phyloP scores from a whole-genome alignment of 2,888 invertebrate genomes.

The Euclidia mi region DNA sequence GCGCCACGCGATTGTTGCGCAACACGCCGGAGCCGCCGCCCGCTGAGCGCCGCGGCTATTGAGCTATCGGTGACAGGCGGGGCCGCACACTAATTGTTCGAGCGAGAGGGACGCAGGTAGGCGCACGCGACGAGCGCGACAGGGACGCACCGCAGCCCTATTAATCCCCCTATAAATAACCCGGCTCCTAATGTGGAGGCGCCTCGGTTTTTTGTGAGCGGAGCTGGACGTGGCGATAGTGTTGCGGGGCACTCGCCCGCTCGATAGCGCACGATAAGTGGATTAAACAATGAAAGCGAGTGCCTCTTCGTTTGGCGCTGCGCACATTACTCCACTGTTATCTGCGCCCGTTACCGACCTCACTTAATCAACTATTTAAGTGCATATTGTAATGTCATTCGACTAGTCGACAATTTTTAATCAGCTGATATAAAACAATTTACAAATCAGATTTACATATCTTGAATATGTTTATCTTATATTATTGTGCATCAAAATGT shows the following conservation, averaged over 20 bases:
- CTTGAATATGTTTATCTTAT: neutral
- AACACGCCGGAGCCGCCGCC: slow-evolving; percentile 23
- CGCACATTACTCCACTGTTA: slow-evolving; percentile 7
- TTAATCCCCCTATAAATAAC: slow-evolving; percentile 83
- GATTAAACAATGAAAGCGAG: slow-evolving; percentile 41
- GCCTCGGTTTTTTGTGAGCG: slow-evolving; percentile 76
- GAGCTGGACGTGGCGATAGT: slow-evolving; percentile 66
- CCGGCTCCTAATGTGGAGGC: slow-evolving; percentile 80
- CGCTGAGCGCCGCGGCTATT: slow-evolving; percentile 40
- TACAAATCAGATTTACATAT: neutral
- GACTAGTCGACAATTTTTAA: neutral
- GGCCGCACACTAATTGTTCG: slow-evolving; percentile 71
- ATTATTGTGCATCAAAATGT: neutral
- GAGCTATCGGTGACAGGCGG: slow-evolving; percentile 65
- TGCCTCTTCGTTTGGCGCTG: neutral
- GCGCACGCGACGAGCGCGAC: slow-evolving; percentile 35
- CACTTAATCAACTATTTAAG: slow-evolving; percentile 13
- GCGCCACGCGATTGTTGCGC: slow-evolving; percentile 36
- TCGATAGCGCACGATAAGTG: slow-evolving; percentile 48
- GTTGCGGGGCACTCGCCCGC: slow-evolving; percentile 30
- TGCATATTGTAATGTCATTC: slow-evolving; percentile 11
- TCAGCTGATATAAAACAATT: neutral
- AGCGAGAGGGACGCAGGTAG: slow-evolving; percentile 52
- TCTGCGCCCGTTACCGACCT: slow-evolving; percentile 7
- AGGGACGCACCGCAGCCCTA: slow-evolving; percentile 61